Conservation (phyloP, 2,113 vertebrate genomes). For the Percopsis transmontana region DNA sequence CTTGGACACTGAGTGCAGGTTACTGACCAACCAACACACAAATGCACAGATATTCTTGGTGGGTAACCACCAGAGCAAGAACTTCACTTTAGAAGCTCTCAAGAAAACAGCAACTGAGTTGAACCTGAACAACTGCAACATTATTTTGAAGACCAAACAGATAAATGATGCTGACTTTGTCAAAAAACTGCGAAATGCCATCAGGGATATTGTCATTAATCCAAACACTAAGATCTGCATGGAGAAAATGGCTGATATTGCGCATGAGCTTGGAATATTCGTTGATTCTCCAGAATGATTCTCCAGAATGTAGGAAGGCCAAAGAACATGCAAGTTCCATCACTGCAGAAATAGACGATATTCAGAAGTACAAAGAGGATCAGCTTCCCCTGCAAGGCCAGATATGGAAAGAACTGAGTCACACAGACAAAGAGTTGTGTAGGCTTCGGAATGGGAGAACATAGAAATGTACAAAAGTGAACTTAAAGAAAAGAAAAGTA, state of each 20-base stretch:
- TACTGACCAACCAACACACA: conserved; percentile 59
- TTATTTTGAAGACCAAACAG: conserved; percentile 46
- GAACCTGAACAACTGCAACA: conserved; percentile 33
- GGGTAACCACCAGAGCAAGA: conserved; percentile 33
- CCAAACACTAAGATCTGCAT: conserved; percentile 18
- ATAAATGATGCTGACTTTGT: conserved; percentile 65
- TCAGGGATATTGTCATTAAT: conserved; percentile 33
- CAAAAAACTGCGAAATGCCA: conserved; percentile 10
- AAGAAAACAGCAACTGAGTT: conserved; percentile 24
- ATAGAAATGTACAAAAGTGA: conserved; percentile 60
- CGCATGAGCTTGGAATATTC: conserved; percentile 51
- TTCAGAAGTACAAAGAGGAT: conserved; percentile 52
- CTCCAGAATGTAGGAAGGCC: conserved; percentile 44
- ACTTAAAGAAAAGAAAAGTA: conserved; percentile 25
- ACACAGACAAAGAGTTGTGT: conserved; percentile 68
- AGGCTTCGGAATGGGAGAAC: conserved; percentile 47
- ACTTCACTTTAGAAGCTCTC: conserved; percentile 1
- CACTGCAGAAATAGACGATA: conserved; percentile 41
- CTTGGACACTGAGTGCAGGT: conserved; percentile 41
- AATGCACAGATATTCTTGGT: conserved; percentile 62
- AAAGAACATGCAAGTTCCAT: conserved; percentile 52
- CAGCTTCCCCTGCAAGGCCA: conserved; percentile 62
- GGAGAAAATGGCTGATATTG: conserved; percentile 44
- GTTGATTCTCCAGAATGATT: conserved; percentile 73
- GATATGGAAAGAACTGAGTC: conserved; percentile 64